Percentiles rank a stretch among this genome's conserved stretches.
Evolutionary conservation across 1,140 invertebrate species (phyloP).

Genomic region (Heliconius hewitsoni): DNA sequence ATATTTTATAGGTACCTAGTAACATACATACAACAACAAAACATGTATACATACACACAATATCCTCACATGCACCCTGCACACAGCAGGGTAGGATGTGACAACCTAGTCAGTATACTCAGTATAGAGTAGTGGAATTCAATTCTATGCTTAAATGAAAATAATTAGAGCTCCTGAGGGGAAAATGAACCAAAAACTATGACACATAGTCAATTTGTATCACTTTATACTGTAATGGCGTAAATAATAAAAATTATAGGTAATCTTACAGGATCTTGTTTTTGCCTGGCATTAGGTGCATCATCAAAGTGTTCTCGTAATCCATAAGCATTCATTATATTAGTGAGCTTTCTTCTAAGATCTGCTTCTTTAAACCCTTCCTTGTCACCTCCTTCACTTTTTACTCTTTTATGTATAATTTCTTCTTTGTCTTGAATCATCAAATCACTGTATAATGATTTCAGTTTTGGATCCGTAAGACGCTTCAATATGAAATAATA

Average conservation of each 20-base stretch:
- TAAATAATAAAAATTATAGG: neutral
- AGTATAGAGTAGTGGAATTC: no score
- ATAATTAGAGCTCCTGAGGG: no score
- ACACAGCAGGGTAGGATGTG: no score
- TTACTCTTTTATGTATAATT: slow-evolving; percentile 90
- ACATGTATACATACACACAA: no score
- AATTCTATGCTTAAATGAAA: no score
- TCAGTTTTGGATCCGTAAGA: slow-evolving; percentile 91
- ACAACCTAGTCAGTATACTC: no score
- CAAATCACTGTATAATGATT: slow-evolving; percentile 92
- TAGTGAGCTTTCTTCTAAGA: slow-evolving; percentile 89
- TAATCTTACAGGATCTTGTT: slow-evolving; percentile 77
- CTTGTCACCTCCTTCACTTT: slow-evolving; percentile 91
- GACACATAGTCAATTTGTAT: no score
- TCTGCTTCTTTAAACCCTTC: slow-evolving; percentile 93
- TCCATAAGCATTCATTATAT: slow-evolving; percentile 91
- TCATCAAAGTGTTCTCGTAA: slow-evolving; percentile 91
- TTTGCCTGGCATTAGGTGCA: slow-evolving; percentile 81
- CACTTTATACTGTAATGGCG: neutral
- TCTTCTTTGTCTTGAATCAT: slow-evolving; percentile 97
- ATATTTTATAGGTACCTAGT: no score
- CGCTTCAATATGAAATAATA: slow-evolving; percentile 81
- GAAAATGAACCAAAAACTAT: no score
- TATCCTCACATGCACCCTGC: no score
- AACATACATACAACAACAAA: no score